Base-by-base conservation (phyloP, 2,888 invertebrate genomes). In the Phorcus lineatus region DNA sequence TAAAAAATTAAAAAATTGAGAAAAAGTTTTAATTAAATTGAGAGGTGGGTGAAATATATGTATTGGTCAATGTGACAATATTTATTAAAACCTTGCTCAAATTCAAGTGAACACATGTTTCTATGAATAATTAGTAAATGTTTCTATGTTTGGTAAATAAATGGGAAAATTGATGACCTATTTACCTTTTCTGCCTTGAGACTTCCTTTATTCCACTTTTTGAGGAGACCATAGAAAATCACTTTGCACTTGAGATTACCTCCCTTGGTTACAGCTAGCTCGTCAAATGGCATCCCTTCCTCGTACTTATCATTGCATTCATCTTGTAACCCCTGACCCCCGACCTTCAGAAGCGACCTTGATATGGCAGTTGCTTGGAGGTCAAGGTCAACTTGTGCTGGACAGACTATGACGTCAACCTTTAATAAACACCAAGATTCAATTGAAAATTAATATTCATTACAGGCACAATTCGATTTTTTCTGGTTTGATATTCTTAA, bases 321-420 rank as follows among this genome's bases (percentile, higher is more conserved):
- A 22, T 40, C n/a, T 55, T 84, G 84, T 13, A 87, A 40, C 31
- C 52, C 19, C 3, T 75, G 76, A 11, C 87, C 87, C 3, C 85
- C 85, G n/a, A 54, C 79, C 22, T 80, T 47, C 22, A 84, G 62
- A 53, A 87, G 62, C 2, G 81, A 77, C 7, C 22, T 70, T 17
- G 86, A 84, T 11, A 86, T 82, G 11, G 81, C 82, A 2, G 85
- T 85, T 19, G 66, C 75, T 28, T 52, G 54, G 6, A 87, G 83
- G 19, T 82, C 70, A 31, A 87, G 57, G n/a, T 81, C 82, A 53
- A 74, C 57, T 1, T 31, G 53, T 16, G 81, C 82, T 7, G 85
- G 81, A 77, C 83, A 85, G 1, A 87, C 86, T 22, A 87, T 76
- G n/a, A 86, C 83, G 77, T 86, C 85, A n/a, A 67, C 84, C 87